phyloP scores from a whole-genome alignment of 1,140 invertebrate genomes.

The Probaryconus sp. region DNA sequence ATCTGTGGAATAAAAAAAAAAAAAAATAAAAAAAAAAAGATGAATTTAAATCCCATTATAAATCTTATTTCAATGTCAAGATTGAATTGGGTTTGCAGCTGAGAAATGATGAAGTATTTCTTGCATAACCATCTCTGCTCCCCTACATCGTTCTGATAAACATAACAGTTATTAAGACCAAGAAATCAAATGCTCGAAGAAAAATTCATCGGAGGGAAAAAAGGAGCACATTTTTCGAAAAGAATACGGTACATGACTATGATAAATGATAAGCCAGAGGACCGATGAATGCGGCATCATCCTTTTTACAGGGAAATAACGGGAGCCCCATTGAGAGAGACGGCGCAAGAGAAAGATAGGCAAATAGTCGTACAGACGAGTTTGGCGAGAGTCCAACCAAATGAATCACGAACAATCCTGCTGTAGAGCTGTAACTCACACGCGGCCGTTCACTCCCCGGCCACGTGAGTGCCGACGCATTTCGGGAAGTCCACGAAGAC shows the following conservation, averaged over 20 bases:
- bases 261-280: constrained; percentile 44
- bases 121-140: not conserved
- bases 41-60: too few relatives aligned
- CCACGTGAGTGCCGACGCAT: constrained; percentile 37
- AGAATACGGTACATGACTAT: constrained; percentile 44
- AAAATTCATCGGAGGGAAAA: constrained; percentile 29
- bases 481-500: constrained; percentile 44
- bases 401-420: constrained; percentile 68
- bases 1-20: too few relatives aligned
- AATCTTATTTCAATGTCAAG: too few relatives aligned
- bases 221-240: constrained; percentile 39
- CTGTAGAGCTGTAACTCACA: constrained; percentile 64
- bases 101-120: constrained; percentile 1
- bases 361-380: constrained; percentile 54
- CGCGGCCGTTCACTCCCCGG: constrained; percentile 60
- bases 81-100: too few relatives aligned
- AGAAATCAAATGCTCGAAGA: constrained; percentile 30
- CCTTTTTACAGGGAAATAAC: constrained; percentile 51
- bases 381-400: constrained; percentile 70
- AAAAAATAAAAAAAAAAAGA: too few relatives aligned
- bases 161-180: constrained; percentile 16
- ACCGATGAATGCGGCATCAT: constrained; percentile 56
- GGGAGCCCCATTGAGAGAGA: constrained; percentile 23
- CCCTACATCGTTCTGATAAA: constrained; percentile 13
- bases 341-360: constrained; percentile 31